phyloP scores from a whole-genome alignment of 2,888 invertebrate species.

The Nemurella pictetii region DNA sequence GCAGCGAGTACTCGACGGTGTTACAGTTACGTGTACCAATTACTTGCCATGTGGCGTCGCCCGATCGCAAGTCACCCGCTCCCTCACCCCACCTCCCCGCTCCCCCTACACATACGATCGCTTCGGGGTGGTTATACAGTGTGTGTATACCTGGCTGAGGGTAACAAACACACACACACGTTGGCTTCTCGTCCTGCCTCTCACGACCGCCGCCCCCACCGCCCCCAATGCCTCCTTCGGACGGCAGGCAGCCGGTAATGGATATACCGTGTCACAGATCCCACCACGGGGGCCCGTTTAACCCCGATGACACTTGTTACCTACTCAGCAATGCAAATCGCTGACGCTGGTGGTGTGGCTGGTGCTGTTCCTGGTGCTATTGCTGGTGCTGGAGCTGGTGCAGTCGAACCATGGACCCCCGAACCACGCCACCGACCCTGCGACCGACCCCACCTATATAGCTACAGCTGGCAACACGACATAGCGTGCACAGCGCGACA shows the following conservation, averaged over 20 bases:
- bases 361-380: background rate
- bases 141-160: background rate
- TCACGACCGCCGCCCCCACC: no score
- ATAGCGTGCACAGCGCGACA: background rate
- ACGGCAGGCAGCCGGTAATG: background rate
- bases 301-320: conserved; percentile 11
- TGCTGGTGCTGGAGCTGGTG: background rate
- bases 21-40: background rate
- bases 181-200: background rate
- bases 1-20: background rate
- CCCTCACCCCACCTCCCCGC: background rate
- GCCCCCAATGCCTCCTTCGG: background rate
- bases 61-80: background rate
- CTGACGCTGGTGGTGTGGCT: background rate
- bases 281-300: background rate
- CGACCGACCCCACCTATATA: background rate
- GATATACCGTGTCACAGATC: background rate
- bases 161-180: background rate
- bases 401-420: background rate
- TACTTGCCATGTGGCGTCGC: background rate
- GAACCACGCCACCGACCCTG: background rate
- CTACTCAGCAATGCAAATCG: conserved; percentile 15
- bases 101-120: background rate
- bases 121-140: background rate
- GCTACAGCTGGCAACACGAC: background rate